Conservation (phyloP, 1,140 invertebrate species). For the Drosophila truncata region DNA sequence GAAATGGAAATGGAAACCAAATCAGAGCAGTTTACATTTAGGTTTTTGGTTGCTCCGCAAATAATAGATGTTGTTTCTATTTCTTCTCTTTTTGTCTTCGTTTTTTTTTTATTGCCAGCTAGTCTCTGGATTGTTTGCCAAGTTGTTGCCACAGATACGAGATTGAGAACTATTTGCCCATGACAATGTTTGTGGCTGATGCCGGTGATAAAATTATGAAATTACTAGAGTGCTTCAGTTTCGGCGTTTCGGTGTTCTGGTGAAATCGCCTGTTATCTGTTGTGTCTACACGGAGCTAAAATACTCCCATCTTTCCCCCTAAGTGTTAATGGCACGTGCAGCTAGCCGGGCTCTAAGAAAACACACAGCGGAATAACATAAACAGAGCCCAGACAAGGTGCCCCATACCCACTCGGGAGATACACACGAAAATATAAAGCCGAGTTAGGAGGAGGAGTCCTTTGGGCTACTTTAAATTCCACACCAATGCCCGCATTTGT, state of each 20-base stretch:
- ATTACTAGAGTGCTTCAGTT: conserved; percentile 57
- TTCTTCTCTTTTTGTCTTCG: conserved; percentile 30
- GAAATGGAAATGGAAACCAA: conserved; percentile 48
- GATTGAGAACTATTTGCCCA: conserved; percentile 65
- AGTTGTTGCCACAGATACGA: conserved; percentile 66
- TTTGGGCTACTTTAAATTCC: conserved; percentile 79
- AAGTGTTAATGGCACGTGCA: conserved; percentile 85
- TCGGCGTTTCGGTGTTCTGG: conserved; percentile 46
- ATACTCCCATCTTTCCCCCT: conserved; percentile 44
- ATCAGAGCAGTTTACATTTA: conserved; percentile 79
- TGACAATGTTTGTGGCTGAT: conserved; percentile 70
- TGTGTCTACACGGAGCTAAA: conserved; percentile 36
- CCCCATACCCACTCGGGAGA: conserved; percentile 4
- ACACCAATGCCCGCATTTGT: conserved; percentile 60
- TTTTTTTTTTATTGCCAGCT: conserved; percentile 49
- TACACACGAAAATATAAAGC: conserved; percentile 16
- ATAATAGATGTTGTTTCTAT: conserved; percentile 58
- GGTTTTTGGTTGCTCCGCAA: conserved; percentile 68
- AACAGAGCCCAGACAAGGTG: conserved; percentile 45
- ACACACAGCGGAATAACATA: conserved; percentile 37
- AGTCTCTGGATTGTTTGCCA: conserved; percentile 67
- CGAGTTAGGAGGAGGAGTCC: conserved; percentile 24
- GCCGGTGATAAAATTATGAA: conserved; percentile 80
- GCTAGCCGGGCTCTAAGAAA: conserved; percentile 35
- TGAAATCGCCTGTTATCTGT: conserved; percentile 71